Base-by-base conservation (phyloP, 2,888 invertebrate species). In the Drosophila borborema region DNA sequence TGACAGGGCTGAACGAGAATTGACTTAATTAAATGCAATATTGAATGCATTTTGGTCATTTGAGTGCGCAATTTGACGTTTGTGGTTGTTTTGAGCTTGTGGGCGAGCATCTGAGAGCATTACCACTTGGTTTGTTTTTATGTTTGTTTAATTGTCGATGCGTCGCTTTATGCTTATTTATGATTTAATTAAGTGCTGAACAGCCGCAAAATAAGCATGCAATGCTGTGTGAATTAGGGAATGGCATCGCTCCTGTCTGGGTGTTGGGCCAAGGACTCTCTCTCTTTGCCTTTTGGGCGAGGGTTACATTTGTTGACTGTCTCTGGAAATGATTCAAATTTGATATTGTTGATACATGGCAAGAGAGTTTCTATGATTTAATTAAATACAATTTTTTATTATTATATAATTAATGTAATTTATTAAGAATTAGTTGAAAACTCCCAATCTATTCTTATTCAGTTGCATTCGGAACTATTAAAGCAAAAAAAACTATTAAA, bases 11-110 rank as follows among this genome's bases (percentile, higher is more conserved):
- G 61, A 14, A 60, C 45, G 43, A 62, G 77, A 90, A 83, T 80
- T 81, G 83, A 87, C 84, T 86, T 88, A 83, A 87, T 86, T 86
- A 90, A 87, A 90, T 87, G 89, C 88, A 87, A 84, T 89, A 89
- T 84, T 74, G 72, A 80, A 77, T 86, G 82, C 80, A 86, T 76
- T 80, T 86, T 83, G 87, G 78, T 61, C 88, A 89, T 86, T 88
- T 80, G 80, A 82, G 72, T 86, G 90, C 65, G 78, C 85, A 87
- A 87, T 89, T 85, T 87, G 77, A 63, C 69, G 81, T 75, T 72
- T 67, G 74, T 64, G 81, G 63, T 63, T 66, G 80, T 55, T 62
- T 62, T 61, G 38, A 59, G 62, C 41, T 8, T 31, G 45, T 38
- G 65, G n/a, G 54, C 36, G 36, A 23, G 38, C 53, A 38, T 45